Evolutionary conservation across 2,797 vertebrate species (phyloP), one percentile per base, ranked within the genome.

Genomic region (Acanthurus lineatus): DNA sequence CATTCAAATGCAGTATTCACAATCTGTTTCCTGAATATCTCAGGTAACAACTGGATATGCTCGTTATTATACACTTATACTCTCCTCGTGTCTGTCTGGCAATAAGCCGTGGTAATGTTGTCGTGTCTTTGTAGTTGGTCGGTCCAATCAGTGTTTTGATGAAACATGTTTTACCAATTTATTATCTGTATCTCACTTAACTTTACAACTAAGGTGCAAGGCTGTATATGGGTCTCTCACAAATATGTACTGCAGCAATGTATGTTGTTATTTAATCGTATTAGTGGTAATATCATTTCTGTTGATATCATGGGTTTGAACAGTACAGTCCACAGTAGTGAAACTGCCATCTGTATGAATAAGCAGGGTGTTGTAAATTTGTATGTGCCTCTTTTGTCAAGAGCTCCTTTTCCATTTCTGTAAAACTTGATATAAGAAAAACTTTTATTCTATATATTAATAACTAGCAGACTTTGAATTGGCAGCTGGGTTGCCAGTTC

Each of bases 401-500:
- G 76, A 84, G 78, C 82, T 88, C 60, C 52, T 85, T 90, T 90
- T 91, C 73, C 76, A 84, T 84, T 78, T 82, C 80, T 79, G 77
- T 88, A 79, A 84, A 83, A 86, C 81, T 79, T 86, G 74, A 84
- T 69, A 42, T 53, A 51, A 58, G 59, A 16, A 51, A 70, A 60
- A 59, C 16, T 82, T 92, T 85, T 87, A 86, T 80, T 77, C 69
- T 78, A 63, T 65, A 60, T 20, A 60, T 20, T 45, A 54, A 70
- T 38, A 65, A 53, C 61, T 47, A 57, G 60, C 79, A 84, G 82
- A 84, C 53, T 71, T 77, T 60, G 62, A 74, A 87, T 79, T 89
- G 93, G 90, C 91, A 91, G 88, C 91, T 90, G 91, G 88, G 86
- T 90, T 93, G 93, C 90, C 91, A 88, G 77, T 80, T 92, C 53